Evolutionary conservation across 2,888 invertebrate genomes (phyloP).

Genomic region (Icerya purchasi): DNA sequence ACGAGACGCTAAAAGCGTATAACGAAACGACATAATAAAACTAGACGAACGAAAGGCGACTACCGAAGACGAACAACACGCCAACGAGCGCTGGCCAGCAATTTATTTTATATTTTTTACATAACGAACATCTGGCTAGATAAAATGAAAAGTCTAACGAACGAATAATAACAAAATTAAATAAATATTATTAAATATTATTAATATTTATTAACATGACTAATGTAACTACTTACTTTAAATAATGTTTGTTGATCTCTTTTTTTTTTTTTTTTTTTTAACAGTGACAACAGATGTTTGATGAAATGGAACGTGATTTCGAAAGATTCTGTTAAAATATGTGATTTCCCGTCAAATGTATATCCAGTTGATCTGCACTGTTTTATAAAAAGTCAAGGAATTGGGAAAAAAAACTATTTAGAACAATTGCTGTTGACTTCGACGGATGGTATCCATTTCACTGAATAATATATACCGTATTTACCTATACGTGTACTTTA

Average conservation of each 20-base stretch:
- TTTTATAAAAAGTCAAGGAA: constrained; percentile 36
- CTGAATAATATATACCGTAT: too few relatives aligned
- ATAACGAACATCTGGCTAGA: too few relatives aligned
- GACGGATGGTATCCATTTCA: constrained; percentile 60
- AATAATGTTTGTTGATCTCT: not conserved
- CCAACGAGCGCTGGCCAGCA: too few relatives aligned
- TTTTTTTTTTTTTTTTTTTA: constrained; percentile 23
- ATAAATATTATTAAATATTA: not conserved
- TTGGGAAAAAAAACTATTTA: constrained; percentile 28
- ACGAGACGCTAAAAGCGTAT: too few relatives aligned
- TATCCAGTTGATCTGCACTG: constrained; percentile 80
- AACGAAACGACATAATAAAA: too few relatives aligned
- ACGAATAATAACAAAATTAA: too few relatives aligned
- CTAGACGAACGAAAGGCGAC: too few relatives aligned
- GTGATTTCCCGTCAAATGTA: constrained; percentile 60
- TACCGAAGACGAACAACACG: too few relatives aligned
- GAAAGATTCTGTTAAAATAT: constrained; percentile 50
- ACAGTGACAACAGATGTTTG: constrained; percentile 78
- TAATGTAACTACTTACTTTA: not conserved
- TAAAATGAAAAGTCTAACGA: too few relatives aligned
- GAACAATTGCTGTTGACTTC: constrained; percentile 70
- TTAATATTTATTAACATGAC: not conserved
- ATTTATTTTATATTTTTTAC: too few relatives aligned
- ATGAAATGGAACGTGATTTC: constrained; percentile 70
- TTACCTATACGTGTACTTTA: too few relatives aligned